Base-by-base conservation (phyloP, 92 coral and sea anemone genomes). In the Metridium senile region DNA sequence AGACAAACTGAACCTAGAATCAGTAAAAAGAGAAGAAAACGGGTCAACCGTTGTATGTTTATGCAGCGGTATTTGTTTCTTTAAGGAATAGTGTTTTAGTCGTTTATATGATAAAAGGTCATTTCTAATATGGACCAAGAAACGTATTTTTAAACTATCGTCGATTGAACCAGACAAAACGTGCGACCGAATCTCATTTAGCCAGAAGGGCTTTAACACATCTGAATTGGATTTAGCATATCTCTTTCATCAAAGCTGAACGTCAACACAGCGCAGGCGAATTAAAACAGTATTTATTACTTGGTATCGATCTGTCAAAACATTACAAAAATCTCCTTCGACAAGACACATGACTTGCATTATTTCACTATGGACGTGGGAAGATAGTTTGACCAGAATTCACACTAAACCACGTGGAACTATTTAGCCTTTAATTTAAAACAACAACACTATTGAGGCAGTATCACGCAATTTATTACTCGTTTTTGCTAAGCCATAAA, bases 221-320 rank as follows among this genome's bases (percentile, higher is more conserved):
- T 54, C 59, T 54, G 59, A 54, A 54, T 54, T 54, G 59, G 59
- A 54, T 54, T 54, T 54, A 54, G n/a, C 20, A 13, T 54, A 54
- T 54, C 59, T 54, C 59, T 54, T 9, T 54, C 59, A 54, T 54
- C 59, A 54, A 21, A 3, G 25, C n/a, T 54, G 17, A 54, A 9
- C 23, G 25, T 54, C 59, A 54, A 54, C 59, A 54, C 59, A 21
- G 25, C 17, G 6, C 20, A 54, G 25, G 16, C 23, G 59, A 9
- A 54, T 54, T 54, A 54, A 21, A 54, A 54, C 59, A 16, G 21
- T 54, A 54, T 54, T 54, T 19, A 54, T 54, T 54, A 54, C 59
- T 54, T 19, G 17, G 23, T 21, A 54, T 10, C 6, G 49, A 39
- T 39, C n/a, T n/a, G n/a, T n/a, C n/a, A n/a, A n/a, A n/a, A n/a